A percentile compares a stretch with the other conserved stretches of the same genome.
These are phyloP conservation scores for Empis stercorea DNA, from an alignment of 2,888 invertebrate species.

Conservation along the genomic window DNA sequence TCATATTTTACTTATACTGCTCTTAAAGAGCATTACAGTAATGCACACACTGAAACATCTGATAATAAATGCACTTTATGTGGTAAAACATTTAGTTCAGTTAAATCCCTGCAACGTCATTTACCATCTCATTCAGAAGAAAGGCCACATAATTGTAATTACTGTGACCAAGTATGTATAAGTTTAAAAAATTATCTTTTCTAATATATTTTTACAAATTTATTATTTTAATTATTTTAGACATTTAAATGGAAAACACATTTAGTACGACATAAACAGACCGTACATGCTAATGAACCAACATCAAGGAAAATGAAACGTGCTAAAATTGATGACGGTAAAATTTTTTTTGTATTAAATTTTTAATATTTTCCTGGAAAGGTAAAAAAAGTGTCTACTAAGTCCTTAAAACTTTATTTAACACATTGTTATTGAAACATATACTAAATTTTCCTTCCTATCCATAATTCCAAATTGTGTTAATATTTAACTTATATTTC, in stretches of 20 bases:
- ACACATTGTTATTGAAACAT: no score
- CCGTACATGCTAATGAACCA: slow-evolving; percentile 31
- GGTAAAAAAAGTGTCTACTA: no score
- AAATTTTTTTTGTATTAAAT: slow-evolving; percentile 1
- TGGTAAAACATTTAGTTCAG: slow-evolving; percentile 33
- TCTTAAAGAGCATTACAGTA: slow-evolving; percentile 34
- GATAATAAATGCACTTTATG: slow-evolving; percentile 34
- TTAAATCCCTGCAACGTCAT: slow-evolving; percentile 32
- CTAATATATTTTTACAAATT: background rate
- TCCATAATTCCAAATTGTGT: no score
- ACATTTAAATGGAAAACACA: slow-evolving; percentile 37
- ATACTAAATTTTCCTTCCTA: no score
- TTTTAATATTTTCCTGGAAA: no score
- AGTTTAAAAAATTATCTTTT: background rate
- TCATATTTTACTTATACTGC: slow-evolving; percentile 36
- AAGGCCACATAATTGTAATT: slow-evolving; percentile 32
- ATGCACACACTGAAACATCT: slow-evolving; percentile 32
- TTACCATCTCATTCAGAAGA: slow-evolving; percentile 36
- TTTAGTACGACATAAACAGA: slow-evolving; percentile 35
- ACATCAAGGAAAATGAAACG: slow-evolving; percentile 32
- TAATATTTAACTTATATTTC: background rate
- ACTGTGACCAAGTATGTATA: slow-evolving; percentile 31
- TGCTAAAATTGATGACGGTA: slow-evolving; percentile 32
- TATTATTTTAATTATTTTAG: slow-evolving; percentile 14
- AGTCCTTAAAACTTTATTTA: no score